Evolutionary conservation across 2,797 vertebrate species (phyloP), one percentile per base, ranked within the genome.

Genomic region (Myotis vivesi): DNA sequence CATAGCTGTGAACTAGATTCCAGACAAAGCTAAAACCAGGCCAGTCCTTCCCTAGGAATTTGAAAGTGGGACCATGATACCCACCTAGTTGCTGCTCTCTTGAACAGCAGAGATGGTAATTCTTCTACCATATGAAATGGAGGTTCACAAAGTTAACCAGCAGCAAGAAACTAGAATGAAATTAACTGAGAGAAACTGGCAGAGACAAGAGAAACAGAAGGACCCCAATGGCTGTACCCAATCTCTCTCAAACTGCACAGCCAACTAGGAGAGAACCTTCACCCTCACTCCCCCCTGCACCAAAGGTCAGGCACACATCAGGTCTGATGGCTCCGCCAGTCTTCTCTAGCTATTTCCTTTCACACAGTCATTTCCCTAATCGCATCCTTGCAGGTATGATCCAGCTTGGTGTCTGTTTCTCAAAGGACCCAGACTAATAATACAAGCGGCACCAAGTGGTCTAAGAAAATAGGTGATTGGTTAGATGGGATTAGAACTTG

Each of bases 1-100:
- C 25, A 22, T 17, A 79, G n/a, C 73, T 12, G 28, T 81, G 73
- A 92, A 91, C 87, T 53, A 90, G 44, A 91, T 91, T 89, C 75
- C 77, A 95, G 59, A 55, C 20, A 44, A 15, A 13, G 59, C 5
- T 20, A 72, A 83, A 89, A 79, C 57, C 73, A 75, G 92, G 64
- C 57, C 85, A 57, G 30, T 64, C 38, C 33, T 59, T 44, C 53
- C 80, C 51, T 22, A 59, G 87, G 90, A 94, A 89, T 49, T 4
- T n/a, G 38, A 25, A 71, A 55, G 51, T 68, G 7, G 69, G 25
- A 59, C 46, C 38, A 19, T 0, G 6, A 23, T 17, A 17, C 15
- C 25, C 55, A 71, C 22, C 33, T 16, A 2, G 46, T 20, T 41
- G 25, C 49, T 41, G 6, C 2, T 57, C 33, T 83, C 51, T 8